Conservation (phyloP, 1,140 invertebrate species). For the Drosophila littoralis region DNA sequence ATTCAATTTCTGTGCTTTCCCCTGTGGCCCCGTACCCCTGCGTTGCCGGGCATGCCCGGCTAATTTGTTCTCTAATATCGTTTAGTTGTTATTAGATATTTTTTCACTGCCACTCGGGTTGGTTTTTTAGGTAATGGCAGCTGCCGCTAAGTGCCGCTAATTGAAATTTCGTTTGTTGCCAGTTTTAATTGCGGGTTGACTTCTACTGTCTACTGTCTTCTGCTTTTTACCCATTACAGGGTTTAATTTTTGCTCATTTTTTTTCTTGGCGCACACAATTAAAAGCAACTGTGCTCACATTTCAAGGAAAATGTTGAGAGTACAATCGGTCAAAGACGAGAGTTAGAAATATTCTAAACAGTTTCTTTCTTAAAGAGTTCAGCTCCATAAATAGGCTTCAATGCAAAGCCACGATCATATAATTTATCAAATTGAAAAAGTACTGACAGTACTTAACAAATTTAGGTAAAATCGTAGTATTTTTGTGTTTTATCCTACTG, state of each 20-base stretch:
- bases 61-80: slow-evolving; percentile 74
- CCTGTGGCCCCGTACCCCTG: neutral
- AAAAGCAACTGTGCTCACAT: slow-evolving; percentile 47
- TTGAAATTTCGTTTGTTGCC: slow-evolving; percentile 74
- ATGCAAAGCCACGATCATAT: too few relatives aligned
- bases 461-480: too few relatives aligned
- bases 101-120: slow-evolving; percentile 16
- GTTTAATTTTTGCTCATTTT: slow-evolving; percentile 43
- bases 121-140: slow-evolving; percentile 63
- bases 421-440: too few relatives aligned
- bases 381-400: too few relatives aligned
- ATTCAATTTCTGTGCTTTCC: slow-evolving; percentile 48
- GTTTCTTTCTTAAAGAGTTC: too few relatives aligned
- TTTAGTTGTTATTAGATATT: slow-evolving; percentile 79
- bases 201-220: slow-evolving; percentile 10
- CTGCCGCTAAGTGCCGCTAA: slow-evolving; percentile 78
- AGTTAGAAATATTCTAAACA: neutral
- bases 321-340: slow-evolving; percentile 12
- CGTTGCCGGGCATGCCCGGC: slow-evolving; percentile 5
- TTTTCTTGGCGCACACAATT: slow-evolving; percentile 41
- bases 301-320: slow-evolving; percentile 11
- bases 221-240: slow-evolving; percentile 15
- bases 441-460: too few relatives aligned
- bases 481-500: too few relatives aligned
- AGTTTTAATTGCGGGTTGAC: slow-evolving; percentile 65